These are phyloP conservation scores for Brevimyrus niger DNA, from an alignment of 2,113 vertebrate genomes.

Conservation along the genomic window DNA sequence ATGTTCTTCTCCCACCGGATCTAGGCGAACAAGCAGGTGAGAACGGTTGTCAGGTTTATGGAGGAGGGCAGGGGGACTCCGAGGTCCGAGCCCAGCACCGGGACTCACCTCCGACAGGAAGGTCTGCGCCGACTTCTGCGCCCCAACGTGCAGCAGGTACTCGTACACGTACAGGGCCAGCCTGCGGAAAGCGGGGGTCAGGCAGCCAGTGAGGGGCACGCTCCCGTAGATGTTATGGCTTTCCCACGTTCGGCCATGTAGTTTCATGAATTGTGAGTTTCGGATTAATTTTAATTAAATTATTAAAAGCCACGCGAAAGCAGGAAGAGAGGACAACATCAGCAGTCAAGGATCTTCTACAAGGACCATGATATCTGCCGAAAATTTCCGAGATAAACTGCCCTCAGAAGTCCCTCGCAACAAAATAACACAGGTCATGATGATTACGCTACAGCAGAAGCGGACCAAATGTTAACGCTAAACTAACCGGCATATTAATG, in stretches of 20 bases:
- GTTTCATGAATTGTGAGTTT: background rate
- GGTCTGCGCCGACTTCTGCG: conserved; percentile 97
- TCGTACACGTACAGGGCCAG: conserved; percentile 93
- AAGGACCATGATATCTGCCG: background rate
- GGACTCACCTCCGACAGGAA: conserved; percentile 90
- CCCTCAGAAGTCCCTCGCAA: background rate
- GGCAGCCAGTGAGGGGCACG: background rate
- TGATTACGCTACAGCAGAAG: background rate
- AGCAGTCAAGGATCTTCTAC: background rate
- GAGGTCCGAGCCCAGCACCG: conserved; percentile 47
- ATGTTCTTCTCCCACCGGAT: conserved; percentile 98
- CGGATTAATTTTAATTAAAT: background rate
- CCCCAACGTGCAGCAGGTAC: conserved; percentile 93
- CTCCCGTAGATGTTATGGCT: background rate
- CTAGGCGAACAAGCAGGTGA: conserved; percentile 47
- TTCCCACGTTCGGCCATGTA: background rate
- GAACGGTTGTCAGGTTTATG: conserved; percentile 58
- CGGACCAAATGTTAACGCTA: background rate
- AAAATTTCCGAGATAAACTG: background rate
- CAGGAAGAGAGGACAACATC: background rate
- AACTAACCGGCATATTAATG: background rate
- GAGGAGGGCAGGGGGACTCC: conserved; percentile 57
- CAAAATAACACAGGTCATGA: background rate
- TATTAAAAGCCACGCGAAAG: background rate
- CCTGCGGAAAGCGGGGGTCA: conserved; percentile 48